phyloP scores from a whole-genome alignment of 30 jellyfish, hydroid and myxozoan genomes.

The Aurelia aurita complex sp. Pacific region DNA sequence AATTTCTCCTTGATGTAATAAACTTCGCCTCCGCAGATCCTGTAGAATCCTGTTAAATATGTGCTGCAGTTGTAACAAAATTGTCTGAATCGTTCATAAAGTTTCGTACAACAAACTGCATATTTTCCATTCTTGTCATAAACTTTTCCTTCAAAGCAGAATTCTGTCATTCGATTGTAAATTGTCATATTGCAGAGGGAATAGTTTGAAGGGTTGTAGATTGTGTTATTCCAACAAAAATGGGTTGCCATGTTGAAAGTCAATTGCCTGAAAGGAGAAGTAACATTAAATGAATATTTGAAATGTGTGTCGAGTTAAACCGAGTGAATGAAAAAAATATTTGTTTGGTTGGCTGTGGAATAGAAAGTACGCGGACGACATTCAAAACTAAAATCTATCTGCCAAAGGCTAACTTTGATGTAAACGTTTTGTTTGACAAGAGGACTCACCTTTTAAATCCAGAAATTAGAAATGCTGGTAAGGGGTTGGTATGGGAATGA shows the following conservation, averaged over 20 bases:
- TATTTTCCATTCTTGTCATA: slow-evolving; percentile 14
- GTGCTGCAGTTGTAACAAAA: slow-evolving; percentile 30
- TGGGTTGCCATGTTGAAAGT: slow-evolving; percentile 9
- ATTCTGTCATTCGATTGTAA: slow-evolving; percentile 19
- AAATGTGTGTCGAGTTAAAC: too few relatives aligned
- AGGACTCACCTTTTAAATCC: too few relatives aligned
- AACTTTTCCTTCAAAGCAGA: slow-evolving; percentile 41
- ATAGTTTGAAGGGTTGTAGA: slow-evolving; percentile 12
- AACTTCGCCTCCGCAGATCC: slow-evolving; percentile 7
- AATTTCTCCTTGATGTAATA: slow-evolving; percentile 19
- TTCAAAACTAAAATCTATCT: too few relatives aligned
- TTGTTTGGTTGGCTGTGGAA: too few relatives aligned
- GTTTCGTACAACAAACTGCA: slow-evolving; percentile 29
- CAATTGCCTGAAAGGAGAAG: slow-evolving; percentile 9
- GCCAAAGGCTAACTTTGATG: too few relatives aligned
- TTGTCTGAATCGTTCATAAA: slow-evolving; percentile 6
- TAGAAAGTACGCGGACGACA: too few relatives aligned
- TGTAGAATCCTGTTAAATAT: slow-evolving; percentile 16
- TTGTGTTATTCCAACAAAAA: slow-evolving; percentile 31
- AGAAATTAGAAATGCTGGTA: too few relatives aligned
- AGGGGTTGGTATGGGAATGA: too few relatives aligned
- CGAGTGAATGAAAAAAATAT: too few relatives aligned
- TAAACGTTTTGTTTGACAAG: too few relatives aligned
- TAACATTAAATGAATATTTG: too few relatives aligned
- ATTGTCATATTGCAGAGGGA: slow-evolving; percentile 17